phyloP scores from a whole-genome alignment of 2,797 vertebrate genomes.

The Tapirus indicus region DNA sequence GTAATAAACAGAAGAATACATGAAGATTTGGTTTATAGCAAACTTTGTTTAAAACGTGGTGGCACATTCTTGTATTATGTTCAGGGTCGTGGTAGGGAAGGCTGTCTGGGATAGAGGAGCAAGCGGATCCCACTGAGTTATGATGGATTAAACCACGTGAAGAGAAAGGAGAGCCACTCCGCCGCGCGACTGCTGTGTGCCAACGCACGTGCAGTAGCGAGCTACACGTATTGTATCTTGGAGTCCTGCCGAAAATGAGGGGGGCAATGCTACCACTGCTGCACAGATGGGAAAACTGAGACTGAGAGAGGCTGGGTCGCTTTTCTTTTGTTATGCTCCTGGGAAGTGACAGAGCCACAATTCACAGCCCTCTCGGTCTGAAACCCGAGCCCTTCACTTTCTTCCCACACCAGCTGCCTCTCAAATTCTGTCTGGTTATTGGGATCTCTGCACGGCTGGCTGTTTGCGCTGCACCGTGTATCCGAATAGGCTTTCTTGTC shows the following conservation, averaged over 20 bases:
- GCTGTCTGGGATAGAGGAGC: not conserved
- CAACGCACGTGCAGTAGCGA: accelerated
- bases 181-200: no score
- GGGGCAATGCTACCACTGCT: no score
- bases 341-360: not conserved
- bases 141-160: not conserved
- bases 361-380: not conserved
- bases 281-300: not conserved
- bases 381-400: not conserved
- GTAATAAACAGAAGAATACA: not conserved
- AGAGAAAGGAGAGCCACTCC: not conserved
- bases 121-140: not conserved
- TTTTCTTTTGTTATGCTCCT: not conserved
- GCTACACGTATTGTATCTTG: no score
- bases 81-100: not conserved
- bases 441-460: not conserved
- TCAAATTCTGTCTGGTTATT: not conserved
- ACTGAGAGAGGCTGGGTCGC: not conserved
- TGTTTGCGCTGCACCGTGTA: not conserved
- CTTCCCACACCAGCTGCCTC: not conserved
- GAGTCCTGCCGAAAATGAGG: no score
- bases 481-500: not conserved
- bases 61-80: not conserved
- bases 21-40: not conserved
- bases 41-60: not conserved